Evolutionary conservation across 2,113 vertebrate species (phyloP), one percentile per base, ranked within the genome.

Genomic region (Euleptes europaea): DNA sequence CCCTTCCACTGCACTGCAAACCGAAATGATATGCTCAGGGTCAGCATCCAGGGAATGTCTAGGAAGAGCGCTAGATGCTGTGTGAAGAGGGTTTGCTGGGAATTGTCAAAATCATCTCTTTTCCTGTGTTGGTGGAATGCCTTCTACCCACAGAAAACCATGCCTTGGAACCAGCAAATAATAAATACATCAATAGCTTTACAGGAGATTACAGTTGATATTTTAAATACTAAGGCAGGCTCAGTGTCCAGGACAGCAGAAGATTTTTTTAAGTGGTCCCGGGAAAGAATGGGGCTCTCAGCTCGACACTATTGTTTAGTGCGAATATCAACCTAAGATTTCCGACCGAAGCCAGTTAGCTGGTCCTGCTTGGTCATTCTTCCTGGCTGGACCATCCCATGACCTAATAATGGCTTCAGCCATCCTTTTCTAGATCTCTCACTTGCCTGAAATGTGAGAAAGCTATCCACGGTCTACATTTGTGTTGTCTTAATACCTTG

Each of bases 131-230:
- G 60, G 26, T 63, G 60, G 26, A 28, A 26, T 63, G 60, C 7
- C 26, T 63, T 63, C 60, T 63, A 63, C 23, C 2, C 7, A 23
- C 26, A 26, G 26, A 28, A 63, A 63, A 9, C 60, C 60, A 63
- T 28, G 26, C 19, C 28, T 63, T 63, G 60, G 60, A 63, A 4
- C 23, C 5, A 28, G 5, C 28, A 28, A 63, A 63, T 6, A 28
- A 28, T 28, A 63, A 89, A 94, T 94, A 91, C 90, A 92, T 94
- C 89, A 82, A 93, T 95, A 91, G 83, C 89, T 91, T 85, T 88
- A 91, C 85, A 88, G 75, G 88, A 60, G 93, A 90, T 91, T 91
- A 90, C 89, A 86, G 87, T 91, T 94, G 91, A 90, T 95, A 92
- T 92, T 95, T 94, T 93, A 93, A 93, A 90, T 91, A 85, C 88